Conservation (phyloP, 2,113 vertebrate genomes). For the Pogonocichla stellata region DNA sequence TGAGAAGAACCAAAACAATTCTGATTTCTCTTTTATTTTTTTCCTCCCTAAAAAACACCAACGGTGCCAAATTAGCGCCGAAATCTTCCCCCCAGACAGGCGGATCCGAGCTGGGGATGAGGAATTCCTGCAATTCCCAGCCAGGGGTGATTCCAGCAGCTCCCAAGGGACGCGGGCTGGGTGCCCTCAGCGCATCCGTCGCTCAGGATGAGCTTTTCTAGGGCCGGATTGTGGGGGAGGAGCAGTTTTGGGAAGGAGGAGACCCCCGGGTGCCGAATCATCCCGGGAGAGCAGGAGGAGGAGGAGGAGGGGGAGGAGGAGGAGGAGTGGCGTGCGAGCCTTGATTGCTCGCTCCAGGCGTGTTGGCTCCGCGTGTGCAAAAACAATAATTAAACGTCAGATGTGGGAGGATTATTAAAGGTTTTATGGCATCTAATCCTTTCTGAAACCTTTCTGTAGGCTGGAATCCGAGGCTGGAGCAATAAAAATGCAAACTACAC, state of each 20-base stretch:
- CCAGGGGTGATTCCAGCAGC: not conserved
- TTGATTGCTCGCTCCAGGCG: conserved; percentile 43
- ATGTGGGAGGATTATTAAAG: conserved; percentile 66
- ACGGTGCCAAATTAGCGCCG: not conserved
- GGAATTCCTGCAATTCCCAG: not conserved
- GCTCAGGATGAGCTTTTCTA: not conserved
- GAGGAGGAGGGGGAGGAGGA: not conserved
- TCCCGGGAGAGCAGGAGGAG: not conserved
- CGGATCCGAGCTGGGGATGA: not conserved
- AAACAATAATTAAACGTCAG: conserved; percentile 66
- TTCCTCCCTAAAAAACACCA: not conserved
- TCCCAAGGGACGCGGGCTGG: accelerated
- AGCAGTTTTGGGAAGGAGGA: not conserved
- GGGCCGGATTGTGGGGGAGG: not conserved
- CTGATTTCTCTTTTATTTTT: not conserved
- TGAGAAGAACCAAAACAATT: not conserved
- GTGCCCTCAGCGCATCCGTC: accelerated
- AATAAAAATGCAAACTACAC: conserved; percentile 66
- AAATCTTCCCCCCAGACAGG: not conserved
- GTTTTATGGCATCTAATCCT: conserved; percentile 64
- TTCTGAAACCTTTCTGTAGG: conserved; percentile 60
- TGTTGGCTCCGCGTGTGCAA: conserved; percentile 52
- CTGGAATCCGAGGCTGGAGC: conserved; percentile 57
- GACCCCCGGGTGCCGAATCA: not conserved
- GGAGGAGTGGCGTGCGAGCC: conserved; percentile 20